phyloP scores from a whole-genome alignment of 2,888 invertebrate species.

The Nycteola revayana region DNA sequence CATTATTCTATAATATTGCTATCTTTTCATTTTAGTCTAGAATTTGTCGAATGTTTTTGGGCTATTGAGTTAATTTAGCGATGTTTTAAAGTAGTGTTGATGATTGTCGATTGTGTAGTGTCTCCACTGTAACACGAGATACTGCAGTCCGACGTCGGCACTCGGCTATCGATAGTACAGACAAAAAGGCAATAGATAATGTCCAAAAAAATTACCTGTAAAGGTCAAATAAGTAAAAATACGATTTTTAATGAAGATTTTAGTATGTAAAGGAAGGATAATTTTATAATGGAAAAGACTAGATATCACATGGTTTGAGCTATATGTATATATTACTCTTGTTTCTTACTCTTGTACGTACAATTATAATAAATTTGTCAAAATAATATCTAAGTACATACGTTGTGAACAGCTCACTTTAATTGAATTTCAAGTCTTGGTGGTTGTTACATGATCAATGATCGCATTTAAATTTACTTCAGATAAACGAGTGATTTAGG shows the following conservation, averaged over 20 bases:
- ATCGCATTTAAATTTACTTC: slow-evolving; percentile 32
- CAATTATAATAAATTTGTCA: slow-evolving; percentile 45
- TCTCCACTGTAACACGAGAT: slow-evolving; percentile 11
- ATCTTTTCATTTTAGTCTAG: slow-evolving; percentile 81
- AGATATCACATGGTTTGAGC: slow-evolving; percentile 81
- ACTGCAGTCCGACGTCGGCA: too few relatives aligned
- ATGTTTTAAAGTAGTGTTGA: slow-evolving; percentile 9
- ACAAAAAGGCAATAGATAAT: slow-evolving; percentile 20
- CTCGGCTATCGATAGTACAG: slow-evolving; percentile 11
- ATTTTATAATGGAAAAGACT: slow-evolving; percentile 69
- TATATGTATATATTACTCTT: slow-evolving; percentile 59
- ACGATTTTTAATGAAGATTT: slow-evolving; percentile 32
- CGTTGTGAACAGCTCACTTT: slow-evolving; percentile 40
- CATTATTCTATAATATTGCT: slow-evolving; percentile 81
- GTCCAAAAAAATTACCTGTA: slow-evolving; percentile 24
- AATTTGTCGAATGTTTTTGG: slow-evolving; percentile 68
- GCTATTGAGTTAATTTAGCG: slow-evolving; percentile 40
- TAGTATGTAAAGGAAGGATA: slow-evolving; percentile 47
- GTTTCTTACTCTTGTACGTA: slow-evolving; percentile 50
- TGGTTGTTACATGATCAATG: slow-evolving; percentile 35
- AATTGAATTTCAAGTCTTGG: slow-evolving; percentile 42
- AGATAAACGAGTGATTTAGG: slow-evolving; percentile 37
- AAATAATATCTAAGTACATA: slow-evolving; percentile 44
- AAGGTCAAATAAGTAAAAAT: slow-evolving; percentile 30
- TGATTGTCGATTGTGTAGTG: slow-evolving; percentile 6